A percentile compares a stretch with the other conserved stretches of the same genome.
These are phyloP conservation scores for Amphipyra tragopoginis DNA, from an alignment of 2,888 invertebrate species.

Conservation along the genomic window DNA sequence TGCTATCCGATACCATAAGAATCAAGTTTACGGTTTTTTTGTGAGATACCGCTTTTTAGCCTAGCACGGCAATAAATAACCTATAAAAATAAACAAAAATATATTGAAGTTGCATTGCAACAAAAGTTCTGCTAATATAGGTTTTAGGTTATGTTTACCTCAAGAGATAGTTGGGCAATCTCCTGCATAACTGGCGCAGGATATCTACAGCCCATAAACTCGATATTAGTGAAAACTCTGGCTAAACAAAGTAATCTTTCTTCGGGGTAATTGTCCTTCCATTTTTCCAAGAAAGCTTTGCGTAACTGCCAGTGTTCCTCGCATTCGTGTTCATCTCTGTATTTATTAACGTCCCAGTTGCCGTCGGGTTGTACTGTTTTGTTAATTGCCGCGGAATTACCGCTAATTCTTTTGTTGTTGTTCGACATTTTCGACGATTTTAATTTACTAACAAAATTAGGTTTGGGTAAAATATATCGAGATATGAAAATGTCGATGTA, in stretches of 20 bases:
- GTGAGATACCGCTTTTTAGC: too few relatives aligned
- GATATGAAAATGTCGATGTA: too few relatives aligned
- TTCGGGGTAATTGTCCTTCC: constrained; percentile 91
- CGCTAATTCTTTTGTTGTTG: constrained; percentile 4
- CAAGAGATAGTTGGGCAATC: constrained; percentile 84
- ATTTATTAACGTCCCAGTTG: constrained; percentile 93
- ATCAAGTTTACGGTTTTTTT: too few relatives aligned
- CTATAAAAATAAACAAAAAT: too few relatives aligned
- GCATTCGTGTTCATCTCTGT: constrained; percentile 95
- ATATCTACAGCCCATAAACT: constrained; percentile 91
- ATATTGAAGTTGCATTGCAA: too few relatives aligned
- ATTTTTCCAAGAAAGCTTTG: constrained; percentile 93
- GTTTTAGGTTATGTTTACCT: constrained; percentile 77
- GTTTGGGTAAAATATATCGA: too few relatives aligned
- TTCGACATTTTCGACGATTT: constrained; percentile 27
- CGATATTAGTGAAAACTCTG: constrained; percentile 91
- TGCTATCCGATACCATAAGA: too few relatives aligned
- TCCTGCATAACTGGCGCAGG: constrained; percentile 90
- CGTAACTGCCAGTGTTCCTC: constrained; percentile 97
- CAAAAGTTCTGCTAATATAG: too few relatives aligned
- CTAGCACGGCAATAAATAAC: too few relatives aligned
- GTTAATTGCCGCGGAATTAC: constrained; percentile 18
- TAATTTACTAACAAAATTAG: too few relatives aligned
- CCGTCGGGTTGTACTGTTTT: constrained; percentile 70
- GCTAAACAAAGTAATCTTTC: constrained; percentile 91